Conservation (phyloP, 2,888 invertebrate genomes). For the Quadriops clusia region DNA sequence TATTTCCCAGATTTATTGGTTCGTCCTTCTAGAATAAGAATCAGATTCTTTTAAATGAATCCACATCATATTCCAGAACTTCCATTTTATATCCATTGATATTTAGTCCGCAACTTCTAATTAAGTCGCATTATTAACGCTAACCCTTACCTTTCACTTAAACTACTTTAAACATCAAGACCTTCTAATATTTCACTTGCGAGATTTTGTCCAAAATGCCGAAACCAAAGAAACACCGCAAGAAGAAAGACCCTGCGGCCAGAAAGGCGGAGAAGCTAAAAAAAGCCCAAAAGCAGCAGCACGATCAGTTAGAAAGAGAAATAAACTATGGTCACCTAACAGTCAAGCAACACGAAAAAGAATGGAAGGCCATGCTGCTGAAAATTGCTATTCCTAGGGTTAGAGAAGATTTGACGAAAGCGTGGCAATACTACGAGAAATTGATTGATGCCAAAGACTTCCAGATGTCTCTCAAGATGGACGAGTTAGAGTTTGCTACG, state of each 20-base stretch:
- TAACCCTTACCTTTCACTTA: no score
- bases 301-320: constrained; percentile 32
- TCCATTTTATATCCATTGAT: no score
- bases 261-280: constrained; percentile 24
- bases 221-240: constrained; percentile 21
- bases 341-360: constrained; percentile 25
- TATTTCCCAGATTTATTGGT: no score
- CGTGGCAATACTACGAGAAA: constrained; percentile 37
- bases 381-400: constrained; percentile 33
- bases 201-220: constrained; percentile 8
- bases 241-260: constrained; percentile 16
- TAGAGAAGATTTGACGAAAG: constrained; percentile 32
- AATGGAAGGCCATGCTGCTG: constrained; percentile 35
- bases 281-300: constrained; percentile 21
- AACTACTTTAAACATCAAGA: no score
- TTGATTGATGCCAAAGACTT: constrained; percentile 38
- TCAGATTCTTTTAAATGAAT: no score
- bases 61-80: no score
- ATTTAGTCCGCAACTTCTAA: no score
- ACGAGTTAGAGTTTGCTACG: constrained; percentile 32
- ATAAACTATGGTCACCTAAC: constrained; percentile 31
- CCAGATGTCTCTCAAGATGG: constrained; percentile 32
- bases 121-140: no score
- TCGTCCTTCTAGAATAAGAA: no score
- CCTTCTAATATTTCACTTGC: no score